These are phyloP conservation scores for Parnassius apollo DNA, from an alignment of 2,888 invertebrate genomes.

Conservation along the genomic window DNA sequence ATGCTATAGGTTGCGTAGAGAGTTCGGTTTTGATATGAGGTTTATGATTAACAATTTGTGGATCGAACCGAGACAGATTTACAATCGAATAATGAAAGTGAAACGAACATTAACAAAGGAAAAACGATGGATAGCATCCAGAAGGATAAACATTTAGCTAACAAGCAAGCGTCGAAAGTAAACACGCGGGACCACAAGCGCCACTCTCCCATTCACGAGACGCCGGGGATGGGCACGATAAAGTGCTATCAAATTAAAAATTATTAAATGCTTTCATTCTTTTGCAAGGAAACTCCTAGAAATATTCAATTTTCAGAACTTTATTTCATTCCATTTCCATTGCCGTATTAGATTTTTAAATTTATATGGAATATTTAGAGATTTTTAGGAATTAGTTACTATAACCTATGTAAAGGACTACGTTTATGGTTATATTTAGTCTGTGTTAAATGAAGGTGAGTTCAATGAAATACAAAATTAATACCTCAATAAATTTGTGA, in stretches of 20 bases:
- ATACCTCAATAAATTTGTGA: too few species aligned
- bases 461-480: too few species aligned
- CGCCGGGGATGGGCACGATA: constrained; percentile 3
- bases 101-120: constrained; percentile 55
- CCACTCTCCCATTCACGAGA: constrained; percentile 34
- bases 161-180: constrained; percentile 46
- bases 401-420: too few species aligned
- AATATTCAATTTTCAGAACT: background rate
- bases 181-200: constrained; percentile 49
- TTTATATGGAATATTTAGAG: too few species aligned
- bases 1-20: constrained; percentile 17
- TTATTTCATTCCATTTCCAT: too few species aligned
- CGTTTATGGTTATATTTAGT: too few species aligned
- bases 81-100: constrained; percentile 53
- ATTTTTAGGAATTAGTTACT: too few species aligned
- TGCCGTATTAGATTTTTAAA: too few species aligned
- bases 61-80: constrained; percentile 52
- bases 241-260: constrained; percentile 17
- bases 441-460: too few species aligned
- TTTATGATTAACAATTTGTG: constrained; percentile 29
- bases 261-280: background rate
- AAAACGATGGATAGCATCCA: constrained; percentile 60
- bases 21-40: constrained; percentile 31
- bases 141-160: constrained; percentile 63
- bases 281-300: background rate